A percentile compares a stretch with the other conserved stretches of the same genome.
Evolutionary conservation across 2,797 vertebrate species (phyloP).

Genomic region (Oreochromis grahami): DNA sequence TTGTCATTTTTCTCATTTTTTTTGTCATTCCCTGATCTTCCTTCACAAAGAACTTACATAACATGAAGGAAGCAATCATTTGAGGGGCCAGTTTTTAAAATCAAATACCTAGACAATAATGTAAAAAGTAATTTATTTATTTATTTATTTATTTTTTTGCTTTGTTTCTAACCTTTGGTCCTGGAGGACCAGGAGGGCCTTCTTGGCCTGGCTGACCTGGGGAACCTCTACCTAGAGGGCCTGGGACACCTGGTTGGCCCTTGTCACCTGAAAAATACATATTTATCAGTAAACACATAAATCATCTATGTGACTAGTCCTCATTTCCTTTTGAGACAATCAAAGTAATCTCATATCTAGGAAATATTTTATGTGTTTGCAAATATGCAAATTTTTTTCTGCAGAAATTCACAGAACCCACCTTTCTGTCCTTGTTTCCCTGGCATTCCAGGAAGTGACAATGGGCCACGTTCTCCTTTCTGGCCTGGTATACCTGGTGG

Average conservation of each 20-base stretch:
- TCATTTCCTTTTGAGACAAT: neutral
- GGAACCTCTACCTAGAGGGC: slow-evolving; percentile 15
- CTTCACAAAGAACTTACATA: neutral
- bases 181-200: slow-evolving; percentile 52
- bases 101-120: neutral
- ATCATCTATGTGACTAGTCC: neutral
- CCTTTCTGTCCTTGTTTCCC: slow-evolving; percentile 59
- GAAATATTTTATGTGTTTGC: neutral
- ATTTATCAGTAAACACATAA: neutral
- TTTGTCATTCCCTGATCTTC: neutral
- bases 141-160: neutral
- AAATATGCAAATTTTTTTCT: neutral
- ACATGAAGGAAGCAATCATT: neutral
- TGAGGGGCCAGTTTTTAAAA: neutral
- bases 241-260: slow-evolving; percentile 45
- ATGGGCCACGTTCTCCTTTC: slow-evolving; percentile 46
- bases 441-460: neutral
- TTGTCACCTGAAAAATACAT: slow-evolving; percentile 55
- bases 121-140: neutral
- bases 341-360: neutral
- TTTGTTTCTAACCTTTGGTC: slow-evolving; percentile 51
- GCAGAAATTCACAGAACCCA: neutral
- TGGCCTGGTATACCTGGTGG: slow-evolving; percentile 35
- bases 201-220: slow-evolving; percentile 46
- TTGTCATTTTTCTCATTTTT: neutral